Percentiles rank a stretch among this genome's conserved stretches.
Evolutionary conservation across 2,113 vertebrate species (phyloP).

Genomic region (Pelodiscus sinensis): DNA sequence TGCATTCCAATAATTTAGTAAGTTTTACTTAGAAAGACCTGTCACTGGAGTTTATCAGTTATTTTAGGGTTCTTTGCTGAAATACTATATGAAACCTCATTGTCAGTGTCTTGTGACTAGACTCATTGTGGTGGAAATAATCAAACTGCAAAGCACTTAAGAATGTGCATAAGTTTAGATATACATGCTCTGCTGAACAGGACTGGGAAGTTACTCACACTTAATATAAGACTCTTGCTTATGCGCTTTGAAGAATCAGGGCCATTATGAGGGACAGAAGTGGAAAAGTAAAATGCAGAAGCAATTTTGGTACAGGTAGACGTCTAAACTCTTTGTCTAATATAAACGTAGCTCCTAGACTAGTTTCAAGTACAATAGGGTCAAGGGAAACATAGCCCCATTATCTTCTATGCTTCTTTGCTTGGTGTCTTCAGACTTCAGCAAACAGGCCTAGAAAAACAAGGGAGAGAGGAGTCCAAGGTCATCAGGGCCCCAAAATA

Average conservation of each 20-base stretch:
- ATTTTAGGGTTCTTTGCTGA: not conserved
- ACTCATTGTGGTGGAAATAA: not conserved
- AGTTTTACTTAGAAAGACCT: not conserved
- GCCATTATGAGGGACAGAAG: not conserved
- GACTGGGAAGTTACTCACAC: not conserved
- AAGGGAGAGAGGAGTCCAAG: not conserved
- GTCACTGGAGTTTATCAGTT: fast-evolving
- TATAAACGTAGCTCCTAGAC: not conserved
- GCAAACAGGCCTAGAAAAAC: not conserved
- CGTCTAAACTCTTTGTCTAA: not conserved
- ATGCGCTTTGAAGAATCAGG: not conserved
- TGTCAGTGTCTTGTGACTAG: not conserved
- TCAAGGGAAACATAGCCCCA: not conserved
- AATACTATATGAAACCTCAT: not conserved
- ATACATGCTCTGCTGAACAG: not conserved
- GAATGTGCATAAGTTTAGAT: not conserved
- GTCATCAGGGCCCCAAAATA: not conserved
- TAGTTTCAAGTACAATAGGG: fast-evolving
- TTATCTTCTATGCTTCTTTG: not conserved
- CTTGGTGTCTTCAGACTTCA: not conserved
- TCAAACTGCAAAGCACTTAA: not conserved
- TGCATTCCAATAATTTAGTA: not conserved
- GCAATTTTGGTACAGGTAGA: not conserved
- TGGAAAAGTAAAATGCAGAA: not conserved
- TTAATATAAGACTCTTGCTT: not conserved